Evolutionary conservation across 2,113 vertebrate species (phyloP), one percentile per base, ranked within the genome.

Genomic region (Microcebus murinus): DNA sequence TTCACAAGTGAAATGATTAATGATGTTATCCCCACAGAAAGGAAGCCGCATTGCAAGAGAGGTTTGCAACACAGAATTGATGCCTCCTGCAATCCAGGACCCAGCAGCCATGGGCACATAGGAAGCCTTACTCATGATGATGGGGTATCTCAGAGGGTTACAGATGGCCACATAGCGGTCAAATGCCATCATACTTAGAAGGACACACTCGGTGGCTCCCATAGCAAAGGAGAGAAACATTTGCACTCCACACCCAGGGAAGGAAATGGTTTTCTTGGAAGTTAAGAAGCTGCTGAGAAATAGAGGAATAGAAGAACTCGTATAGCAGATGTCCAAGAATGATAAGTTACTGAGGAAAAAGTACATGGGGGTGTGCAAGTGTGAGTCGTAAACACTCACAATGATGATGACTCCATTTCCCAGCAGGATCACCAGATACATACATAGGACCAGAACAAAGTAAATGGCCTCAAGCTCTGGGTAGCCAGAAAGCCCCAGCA

Each of bases 1-100:
- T 90, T 98, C 97, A 94, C 98, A 98, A 92, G 96, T 98, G 48
- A 96, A 98, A 87, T 97, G 94, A 87, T 95, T 95, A 86, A 98
- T 97, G 45, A 96, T 23, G 87, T 97, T 96, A 85, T 97, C 74
- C n/a, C 82, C 79, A 74, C 92, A 96, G 83, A 97, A 98, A 50
- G 86, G 73, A 73, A 97, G 88, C 3, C 3, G 3, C 84, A 96
- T 95, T 4, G 83, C 94, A 42, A 95, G 92, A 21, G 87, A 87
- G 0, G 96, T 94, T 81, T 97, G 96, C 48, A 92, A 57, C 59
- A 96, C 7, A 34, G 97, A 96, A 70, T 92, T 93, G 34, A 94
- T 20, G 13, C 55, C 34, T 7, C 89, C 96, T 84, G 83, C 80
- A 20, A 96, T 50, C 86, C 97, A 97, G 27, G 92, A 77, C 29